Evolutionary conservation across 2,113 vertebrate species (phyloP).

Genomic region (Rhynchomys soricoides): DNA sequence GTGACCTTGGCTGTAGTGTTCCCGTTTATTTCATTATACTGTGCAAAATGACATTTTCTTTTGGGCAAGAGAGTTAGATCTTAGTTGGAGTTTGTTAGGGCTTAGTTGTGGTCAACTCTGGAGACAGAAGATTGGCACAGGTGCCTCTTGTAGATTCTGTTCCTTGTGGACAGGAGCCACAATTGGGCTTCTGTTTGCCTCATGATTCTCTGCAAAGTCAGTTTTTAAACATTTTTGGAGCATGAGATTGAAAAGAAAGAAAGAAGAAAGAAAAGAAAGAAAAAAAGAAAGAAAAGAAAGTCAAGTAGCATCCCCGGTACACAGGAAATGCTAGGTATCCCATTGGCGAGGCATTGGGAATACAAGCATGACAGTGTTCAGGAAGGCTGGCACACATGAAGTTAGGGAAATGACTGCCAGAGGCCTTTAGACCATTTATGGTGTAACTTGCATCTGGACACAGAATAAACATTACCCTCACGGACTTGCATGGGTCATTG

Average conservation of each 20-base stretch:
- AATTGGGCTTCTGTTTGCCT: slow-evolving; percentile 63
- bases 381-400: background rate
- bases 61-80: slow-evolving; percentile 45
- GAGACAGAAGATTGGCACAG: slow-evolving; percentile 63
- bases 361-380: background rate
- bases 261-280: no score
- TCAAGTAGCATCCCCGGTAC: background rate
- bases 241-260: slow-evolving; percentile 20
- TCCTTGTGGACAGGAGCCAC: slow-evolving; percentile 31
- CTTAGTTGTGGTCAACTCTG: slow-evolving; percentile 61
- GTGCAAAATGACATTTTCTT: background rate
- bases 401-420: background rate
- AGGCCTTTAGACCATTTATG: background rate
- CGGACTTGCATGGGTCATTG: background rate
- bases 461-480: background rate
- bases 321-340: background rate
- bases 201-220: slow-evolving; percentile 32
- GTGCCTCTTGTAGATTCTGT: slow-evolving; percentile 47
- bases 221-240: slow-evolving; percentile 28
- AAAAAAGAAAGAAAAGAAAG: no score
- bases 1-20: background rate
- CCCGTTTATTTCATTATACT: background rate
- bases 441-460: background rate
- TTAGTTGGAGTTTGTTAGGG: slow-evolving; percentile 36
- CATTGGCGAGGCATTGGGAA: background rate